Conservation (phyloP, 2,888 invertebrate genomes). For the Netelia melanura region DNA sequence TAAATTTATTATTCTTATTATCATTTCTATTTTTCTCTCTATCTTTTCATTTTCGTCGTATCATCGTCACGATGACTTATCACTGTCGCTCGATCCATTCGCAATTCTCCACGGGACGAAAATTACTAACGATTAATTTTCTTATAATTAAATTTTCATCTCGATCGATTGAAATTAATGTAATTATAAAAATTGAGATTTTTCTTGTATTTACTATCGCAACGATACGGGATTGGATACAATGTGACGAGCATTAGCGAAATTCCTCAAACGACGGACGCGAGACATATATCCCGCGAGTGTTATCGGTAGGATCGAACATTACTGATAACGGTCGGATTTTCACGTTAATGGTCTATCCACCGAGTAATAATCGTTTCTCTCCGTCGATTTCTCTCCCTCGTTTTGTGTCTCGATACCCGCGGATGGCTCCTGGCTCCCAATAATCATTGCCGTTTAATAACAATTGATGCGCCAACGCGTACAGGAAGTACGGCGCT, state of each 20-base stretch:
- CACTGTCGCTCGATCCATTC: neutral
- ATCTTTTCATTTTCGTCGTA: conserved; percentile 62
- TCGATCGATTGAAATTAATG: too few relatives aligned
- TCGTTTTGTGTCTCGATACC: conserved; percentile 10
- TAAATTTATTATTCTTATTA: conserved; percentile 74
- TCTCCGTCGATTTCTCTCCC: conserved; percentile 16
- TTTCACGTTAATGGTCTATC: conserved; percentile 79
- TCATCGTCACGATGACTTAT: conserved; percentile 65
- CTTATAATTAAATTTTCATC: too few relatives aligned
- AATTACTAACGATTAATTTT: neutral
- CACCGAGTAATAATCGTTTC: conserved; percentile 79
- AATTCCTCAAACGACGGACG: conserved; percentile 64
- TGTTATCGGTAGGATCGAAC: conserved; percentile 75
- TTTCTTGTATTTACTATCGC: neutral
- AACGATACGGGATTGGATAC: conserved; percentile 55
- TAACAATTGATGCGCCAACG: conserved; percentile 82
- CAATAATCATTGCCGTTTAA: conserved; percentile 83
- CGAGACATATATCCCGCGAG: conserved; percentile 13
- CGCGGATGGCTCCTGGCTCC: conserved; percentile 67
- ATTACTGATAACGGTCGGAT: conserved; percentile 71
- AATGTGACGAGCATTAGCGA: conserved; percentile 77
- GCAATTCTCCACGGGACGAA: conserved; percentile 4
- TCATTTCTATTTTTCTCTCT: neutral
- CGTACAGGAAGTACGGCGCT: conserved; percentile 78
- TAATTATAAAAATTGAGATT: too few relatives aligned